A percentile compares a stretch with the other conserved stretches of the same genome.
These are phyloP conservation scores for Ophonus ardosiacus DNA, from an alignment of 2,888 invertebrate species.

Conservation along the genomic window DNA sequence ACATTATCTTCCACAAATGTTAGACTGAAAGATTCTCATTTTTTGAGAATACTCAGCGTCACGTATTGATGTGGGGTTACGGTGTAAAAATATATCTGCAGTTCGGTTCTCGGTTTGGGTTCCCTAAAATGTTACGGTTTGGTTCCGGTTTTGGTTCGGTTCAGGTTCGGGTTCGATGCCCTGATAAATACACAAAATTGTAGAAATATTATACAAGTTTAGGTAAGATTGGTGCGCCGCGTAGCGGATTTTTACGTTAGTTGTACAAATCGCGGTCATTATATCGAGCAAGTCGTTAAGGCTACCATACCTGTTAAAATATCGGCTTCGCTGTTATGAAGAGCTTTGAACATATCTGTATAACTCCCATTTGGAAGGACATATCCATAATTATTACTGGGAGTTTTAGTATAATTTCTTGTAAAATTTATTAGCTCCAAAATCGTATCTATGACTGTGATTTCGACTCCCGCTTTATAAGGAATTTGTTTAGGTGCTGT, in stretches of 20 bases:
- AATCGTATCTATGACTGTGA: constrained; percentile 1
- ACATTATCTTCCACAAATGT: too few relatives aligned
- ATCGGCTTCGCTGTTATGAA: constrained; percentile 7
- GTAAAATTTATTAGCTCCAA: neutral
- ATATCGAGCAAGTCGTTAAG: neutral
- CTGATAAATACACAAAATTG: too few relatives aligned
- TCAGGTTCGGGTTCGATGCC: too few relatives aligned
- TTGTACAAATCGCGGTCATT: neutral
- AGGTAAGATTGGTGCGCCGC: neutral
- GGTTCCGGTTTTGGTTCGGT: too few relatives aligned
- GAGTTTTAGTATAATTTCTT: neutral
- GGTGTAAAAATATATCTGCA: too few relatives aligned
- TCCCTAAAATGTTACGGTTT: too few relatives aligned
- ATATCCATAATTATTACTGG: constrained; percentile 1
- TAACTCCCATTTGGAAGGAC: neutral
- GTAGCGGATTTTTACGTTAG: too few relatives aligned
- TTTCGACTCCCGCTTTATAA: constrained; percentile 9
- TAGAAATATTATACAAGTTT: too few relatives aligned
- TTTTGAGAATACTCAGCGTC: too few relatives aligned
- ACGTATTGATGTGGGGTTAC: too few relatives aligned
- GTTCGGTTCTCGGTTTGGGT: too few relatives aligned
- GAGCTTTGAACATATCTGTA: constrained; percentile 16
- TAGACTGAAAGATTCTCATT: too few relatives aligned
- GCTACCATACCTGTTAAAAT: constrained; percentile 1
- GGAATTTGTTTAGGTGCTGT: neutral